Conservation (phyloP, 2,113 vertebrate genomes). For the Myotis yumanensis region DNA sequence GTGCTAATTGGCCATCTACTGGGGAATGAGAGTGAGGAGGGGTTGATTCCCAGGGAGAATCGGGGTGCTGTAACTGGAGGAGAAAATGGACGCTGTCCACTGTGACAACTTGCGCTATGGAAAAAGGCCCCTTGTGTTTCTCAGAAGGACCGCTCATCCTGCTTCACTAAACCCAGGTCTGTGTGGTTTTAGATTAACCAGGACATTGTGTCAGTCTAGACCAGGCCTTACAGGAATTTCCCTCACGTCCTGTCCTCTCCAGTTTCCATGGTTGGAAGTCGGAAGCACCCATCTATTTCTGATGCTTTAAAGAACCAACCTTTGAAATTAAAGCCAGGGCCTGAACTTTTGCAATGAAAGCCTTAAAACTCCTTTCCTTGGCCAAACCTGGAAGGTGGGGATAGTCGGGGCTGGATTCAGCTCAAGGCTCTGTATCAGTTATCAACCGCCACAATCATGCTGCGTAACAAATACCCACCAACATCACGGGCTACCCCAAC, state of each 20-base stretch:
- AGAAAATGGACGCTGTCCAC: not conserved
- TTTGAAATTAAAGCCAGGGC: not conserved
- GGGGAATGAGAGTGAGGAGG: not conserved
- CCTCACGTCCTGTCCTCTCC: not conserved
- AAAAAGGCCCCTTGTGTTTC: not conserved
- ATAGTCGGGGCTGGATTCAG: not conserved
- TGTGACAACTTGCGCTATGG: not conserved
- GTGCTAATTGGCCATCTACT: not conserved
- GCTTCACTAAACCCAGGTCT: not conserved
- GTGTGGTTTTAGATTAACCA: not conserved
- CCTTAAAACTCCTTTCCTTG: not conserved
- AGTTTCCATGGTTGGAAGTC: not conserved
- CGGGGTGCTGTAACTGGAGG: not conserved
- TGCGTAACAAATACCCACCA: not conserved
- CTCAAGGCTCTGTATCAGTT: not conserved
- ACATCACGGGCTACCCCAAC: not conserved
- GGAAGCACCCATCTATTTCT: not conserved
- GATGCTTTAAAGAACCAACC: not conserved
- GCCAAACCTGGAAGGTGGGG: not conserved
- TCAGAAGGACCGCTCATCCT: not conserved
- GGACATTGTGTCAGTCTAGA: not conserved
- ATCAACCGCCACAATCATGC: not conserved
- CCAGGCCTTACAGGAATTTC: not conserved
- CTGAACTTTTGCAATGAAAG: not conserved
- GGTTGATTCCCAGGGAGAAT: not conserved